Percentiles rank a stretch among this genome's conserved stretches.
Evolutionary conservation across 2,113 vertebrate species (phyloP).

Genomic region (Bungarus multicinctus): DNA sequence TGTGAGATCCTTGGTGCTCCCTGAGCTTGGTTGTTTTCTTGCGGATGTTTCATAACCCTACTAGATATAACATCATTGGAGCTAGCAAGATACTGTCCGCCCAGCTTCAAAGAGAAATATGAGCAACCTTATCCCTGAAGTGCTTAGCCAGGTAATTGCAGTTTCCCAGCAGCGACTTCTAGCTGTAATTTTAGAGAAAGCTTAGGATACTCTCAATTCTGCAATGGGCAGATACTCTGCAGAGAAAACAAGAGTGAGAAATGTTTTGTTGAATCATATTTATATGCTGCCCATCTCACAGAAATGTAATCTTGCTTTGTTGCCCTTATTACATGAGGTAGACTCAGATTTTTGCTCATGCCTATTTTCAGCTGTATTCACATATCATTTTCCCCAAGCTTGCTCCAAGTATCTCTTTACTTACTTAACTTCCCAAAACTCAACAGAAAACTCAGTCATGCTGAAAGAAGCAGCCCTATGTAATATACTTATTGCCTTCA

Average conservation of each 20-base stretch:
- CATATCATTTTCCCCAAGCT: background rate
- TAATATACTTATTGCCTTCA: background rate
- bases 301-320: background rate
- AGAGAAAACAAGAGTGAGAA: background rate
- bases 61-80: background rate
- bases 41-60: background rate
- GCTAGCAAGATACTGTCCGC: background rate
- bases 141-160: background rate
- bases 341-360: background rate
- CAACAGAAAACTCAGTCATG: background rate
- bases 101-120: background rate
- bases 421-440: background rate
- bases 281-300: background rate
- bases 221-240: background rate
- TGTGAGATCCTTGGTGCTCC: background rate
- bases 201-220: background rate
- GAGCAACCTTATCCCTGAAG: background rate
- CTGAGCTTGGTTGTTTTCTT: background rate
- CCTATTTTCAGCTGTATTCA: background rate
- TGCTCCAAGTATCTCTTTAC: background rate
- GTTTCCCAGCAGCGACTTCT: background rate
- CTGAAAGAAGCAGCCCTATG: background rate
- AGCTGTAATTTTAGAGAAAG: background rate
- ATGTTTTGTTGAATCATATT: background rate
- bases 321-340: background rate